A percentile compares a stretch with the other conserved stretches of the same genome.
Conservation (phyloP, 2,888 invertebrate species). For the Cecidostiba fungosa region DNA sequence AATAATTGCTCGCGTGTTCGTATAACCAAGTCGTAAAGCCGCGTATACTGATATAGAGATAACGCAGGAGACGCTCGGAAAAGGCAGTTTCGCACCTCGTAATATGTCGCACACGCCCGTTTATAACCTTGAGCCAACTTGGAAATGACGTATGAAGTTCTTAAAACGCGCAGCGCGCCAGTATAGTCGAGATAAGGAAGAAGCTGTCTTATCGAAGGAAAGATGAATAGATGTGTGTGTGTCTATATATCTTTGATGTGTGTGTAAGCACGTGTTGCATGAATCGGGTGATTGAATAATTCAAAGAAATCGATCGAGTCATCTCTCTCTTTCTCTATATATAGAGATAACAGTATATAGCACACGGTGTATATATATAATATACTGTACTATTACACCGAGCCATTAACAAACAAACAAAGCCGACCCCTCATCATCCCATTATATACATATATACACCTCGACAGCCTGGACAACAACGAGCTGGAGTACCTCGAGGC, state of each 20-base stretch:
- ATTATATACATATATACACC: background rate
- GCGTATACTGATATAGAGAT: too few species aligned
- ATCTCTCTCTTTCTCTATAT: background rate
- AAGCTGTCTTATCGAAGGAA: background rate
- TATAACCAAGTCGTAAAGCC: too few species aligned
- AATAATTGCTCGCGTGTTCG: too few species aligned
- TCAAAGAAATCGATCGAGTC: constrained; percentile 1
- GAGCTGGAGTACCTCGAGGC: constrained; percentile 87
- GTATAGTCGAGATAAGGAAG: background rate
- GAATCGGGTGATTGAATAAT: background rate
- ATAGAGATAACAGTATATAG: background rate
- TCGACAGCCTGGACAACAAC: constrained; percentile 85
- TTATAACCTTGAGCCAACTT: background rate
- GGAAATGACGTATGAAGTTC: background rate
- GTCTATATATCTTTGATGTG: background rate
- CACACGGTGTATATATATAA: background rate
- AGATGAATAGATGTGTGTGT: background rate
- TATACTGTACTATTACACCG: too few species aligned
- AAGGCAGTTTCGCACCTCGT: too few species aligned
- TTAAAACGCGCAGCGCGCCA: background rate
- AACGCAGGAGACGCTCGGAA: too few species aligned
- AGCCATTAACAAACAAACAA: background rate
- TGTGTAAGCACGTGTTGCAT: background rate
- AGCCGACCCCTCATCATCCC: background rate
- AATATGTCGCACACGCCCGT: too few species aligned